Evolutionary conservation across 2,888 invertebrate genomes (phyloP).

Genomic region (Laspeyria flexula): DNA sequence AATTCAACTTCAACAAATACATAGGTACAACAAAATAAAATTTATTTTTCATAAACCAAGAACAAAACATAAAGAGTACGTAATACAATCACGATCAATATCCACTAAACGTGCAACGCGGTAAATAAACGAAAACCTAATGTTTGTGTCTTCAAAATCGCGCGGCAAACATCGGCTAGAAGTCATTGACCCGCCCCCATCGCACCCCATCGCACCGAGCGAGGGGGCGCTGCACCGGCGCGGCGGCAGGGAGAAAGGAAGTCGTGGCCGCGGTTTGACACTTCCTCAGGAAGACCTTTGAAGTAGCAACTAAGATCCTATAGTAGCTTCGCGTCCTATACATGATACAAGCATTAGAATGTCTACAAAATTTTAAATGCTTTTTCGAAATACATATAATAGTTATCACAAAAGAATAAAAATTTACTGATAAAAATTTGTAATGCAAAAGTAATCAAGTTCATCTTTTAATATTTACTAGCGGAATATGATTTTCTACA

Average conservation of each 20-base stretch:
- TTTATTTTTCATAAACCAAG: background rate
- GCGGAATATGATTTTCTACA: no score
- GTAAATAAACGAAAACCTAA: slow-evolving; percentile 70
- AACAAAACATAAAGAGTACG: slow-evolving; percentile 34
- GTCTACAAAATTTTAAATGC: slow-evolving; percentile 1
- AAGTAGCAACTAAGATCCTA: slow-evolving; percentile 65
- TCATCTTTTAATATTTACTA: no score
- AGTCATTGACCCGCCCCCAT: slow-evolving; percentile 72
- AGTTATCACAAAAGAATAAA: no score
- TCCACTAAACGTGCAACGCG: slow-evolving; percentile 59
- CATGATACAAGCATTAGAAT: slow-evolving; percentile 24
- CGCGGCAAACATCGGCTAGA: slow-evolving; percentile 74
- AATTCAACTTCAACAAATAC: no score
- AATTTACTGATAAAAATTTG: no score
- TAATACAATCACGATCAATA: slow-evolving; percentile 62
- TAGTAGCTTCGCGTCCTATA: slow-evolving; percentile 39
- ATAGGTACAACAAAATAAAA: no score
- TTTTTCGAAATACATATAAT: no score
- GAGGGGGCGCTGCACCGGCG: slow-evolving; percentile 52
- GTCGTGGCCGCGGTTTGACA: slow-evolving; percentile 81
- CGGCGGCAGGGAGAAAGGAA: slow-evolving; percentile 62
- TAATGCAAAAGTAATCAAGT: no score
- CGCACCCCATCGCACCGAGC: slow-evolving; percentile 56
- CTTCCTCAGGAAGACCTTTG: slow-evolving; percentile 85
- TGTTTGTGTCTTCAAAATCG: slow-evolving; percentile 81